phyloP scores from a whole-genome alignment of 2,113 vertebrate species.

The Ginglymostoma cirratum region DNA sequence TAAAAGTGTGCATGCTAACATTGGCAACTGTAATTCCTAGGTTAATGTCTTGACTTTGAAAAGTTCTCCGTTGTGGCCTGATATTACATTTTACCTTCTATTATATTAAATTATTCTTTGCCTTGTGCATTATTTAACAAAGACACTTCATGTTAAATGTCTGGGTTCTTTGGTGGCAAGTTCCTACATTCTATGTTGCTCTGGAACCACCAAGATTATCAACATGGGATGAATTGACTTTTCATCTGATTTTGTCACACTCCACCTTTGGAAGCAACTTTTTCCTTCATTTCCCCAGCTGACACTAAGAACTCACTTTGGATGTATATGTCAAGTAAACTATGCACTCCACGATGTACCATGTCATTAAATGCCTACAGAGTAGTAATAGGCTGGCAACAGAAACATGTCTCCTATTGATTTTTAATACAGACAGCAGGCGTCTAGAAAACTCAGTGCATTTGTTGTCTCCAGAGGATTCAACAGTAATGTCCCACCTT shows the following conservation, averaged over 20 bases:
- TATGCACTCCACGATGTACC: neutral
- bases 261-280: neutral
- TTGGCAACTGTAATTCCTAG: neutral
- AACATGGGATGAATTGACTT: neutral
- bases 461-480: neutral
- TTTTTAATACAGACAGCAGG: neutral
- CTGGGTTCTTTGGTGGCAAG: neutral
- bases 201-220: neutral
- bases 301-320: neutral
- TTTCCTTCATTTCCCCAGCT: neutral
- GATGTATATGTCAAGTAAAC: neutral
- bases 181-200: neutral
- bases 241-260: neutral
- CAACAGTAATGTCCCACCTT: neutral
- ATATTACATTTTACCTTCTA: neutral
- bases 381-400: neutral
- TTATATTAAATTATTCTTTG: neutral
- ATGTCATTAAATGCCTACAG: neutral
- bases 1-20: neutral
- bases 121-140: neutral
- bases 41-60: neutral
- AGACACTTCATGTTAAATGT: neutral
- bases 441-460: neutral
- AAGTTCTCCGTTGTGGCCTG: neutral
- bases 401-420: constrained; percentile 11